These are phyloP conservation scores for Macquaria ambigua DNA, from an alignment of 2,113 vertebrate genomes.

Conservation along the genomic window DNA sequence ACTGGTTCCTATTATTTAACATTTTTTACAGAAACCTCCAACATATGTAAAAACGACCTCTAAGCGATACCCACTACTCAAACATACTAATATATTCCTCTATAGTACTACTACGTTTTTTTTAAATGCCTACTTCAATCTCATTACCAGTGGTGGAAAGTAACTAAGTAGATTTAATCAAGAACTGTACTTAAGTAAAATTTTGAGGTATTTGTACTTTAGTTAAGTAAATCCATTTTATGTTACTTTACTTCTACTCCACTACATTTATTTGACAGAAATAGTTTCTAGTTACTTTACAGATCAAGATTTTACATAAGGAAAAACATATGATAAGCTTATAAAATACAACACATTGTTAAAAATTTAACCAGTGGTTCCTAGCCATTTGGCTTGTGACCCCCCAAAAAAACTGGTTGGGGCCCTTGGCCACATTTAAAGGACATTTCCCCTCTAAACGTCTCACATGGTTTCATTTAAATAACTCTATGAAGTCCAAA, in stretches of 20 bases:
- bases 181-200: too few relatives aligned
- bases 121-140: background rate
- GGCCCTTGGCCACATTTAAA: background rate
- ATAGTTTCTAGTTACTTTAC: background rate
- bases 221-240: background rate
- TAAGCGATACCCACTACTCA: background rate
- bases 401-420: background rate
- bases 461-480: constrained; percentile 28
- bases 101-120: background rate
- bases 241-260: background rate
- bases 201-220: background rate
- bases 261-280: background rate
- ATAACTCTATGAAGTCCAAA: background rate
- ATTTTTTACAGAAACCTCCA: background rate
- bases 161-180: background rate
- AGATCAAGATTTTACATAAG: background rate
- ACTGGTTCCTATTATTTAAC: background rate
- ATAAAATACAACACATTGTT: background rate
- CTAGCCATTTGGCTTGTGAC: too few relatives aligned
- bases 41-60: background rate
- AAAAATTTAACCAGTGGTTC: background rate
- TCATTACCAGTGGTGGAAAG: background rate
- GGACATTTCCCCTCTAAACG: background rate
- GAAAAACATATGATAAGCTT: background rate
- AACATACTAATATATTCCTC: background rate